These are phyloP conservation scores for Barbus barbus DNA, from an alignment of 2,113 vertebrate genomes.

Conservation along the genomic window DNA sequence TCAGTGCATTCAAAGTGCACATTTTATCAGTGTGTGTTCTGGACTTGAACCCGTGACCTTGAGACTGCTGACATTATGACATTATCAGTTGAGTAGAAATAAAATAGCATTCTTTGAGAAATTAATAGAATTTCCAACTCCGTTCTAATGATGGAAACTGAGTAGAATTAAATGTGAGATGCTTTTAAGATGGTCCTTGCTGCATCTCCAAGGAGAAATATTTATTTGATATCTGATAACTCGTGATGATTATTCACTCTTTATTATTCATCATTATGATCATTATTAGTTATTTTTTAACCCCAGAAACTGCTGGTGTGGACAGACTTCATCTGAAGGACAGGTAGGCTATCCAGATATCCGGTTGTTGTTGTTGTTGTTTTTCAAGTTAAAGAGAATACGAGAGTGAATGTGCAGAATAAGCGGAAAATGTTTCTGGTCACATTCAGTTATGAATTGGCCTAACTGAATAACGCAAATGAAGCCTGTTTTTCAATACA, in stretches of 20 bases:
- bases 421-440: too few species aligned
- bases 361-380: too few species aligned
- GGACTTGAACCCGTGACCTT: neutral
- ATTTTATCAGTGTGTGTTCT: neutral
- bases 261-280: too few species aligned
- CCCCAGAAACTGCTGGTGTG: neutral
- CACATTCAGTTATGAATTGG: too few species aligned
- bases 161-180: neutral
- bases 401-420: too few species aligned
- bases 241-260: constrained; percentile 11
- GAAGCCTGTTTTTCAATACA: too few species aligned
- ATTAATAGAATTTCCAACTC: neutral
- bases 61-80: neutral
- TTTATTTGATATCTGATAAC: constrained; percentile 26
- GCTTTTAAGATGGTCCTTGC: neutral
- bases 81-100: neutral
- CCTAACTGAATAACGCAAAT: too few species aligned
- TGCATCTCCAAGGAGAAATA: neutral
- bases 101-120: neutral
- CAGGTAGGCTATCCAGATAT: neutral
- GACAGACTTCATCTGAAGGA: constrained; percentile 5
- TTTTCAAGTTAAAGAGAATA: too few species aligned
- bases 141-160: neutral
- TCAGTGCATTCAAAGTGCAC: neutral
- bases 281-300: too few species aligned